Conservation (phyloP, 2,797 vertebrate species). For the Fistularia commersonii region DNA sequence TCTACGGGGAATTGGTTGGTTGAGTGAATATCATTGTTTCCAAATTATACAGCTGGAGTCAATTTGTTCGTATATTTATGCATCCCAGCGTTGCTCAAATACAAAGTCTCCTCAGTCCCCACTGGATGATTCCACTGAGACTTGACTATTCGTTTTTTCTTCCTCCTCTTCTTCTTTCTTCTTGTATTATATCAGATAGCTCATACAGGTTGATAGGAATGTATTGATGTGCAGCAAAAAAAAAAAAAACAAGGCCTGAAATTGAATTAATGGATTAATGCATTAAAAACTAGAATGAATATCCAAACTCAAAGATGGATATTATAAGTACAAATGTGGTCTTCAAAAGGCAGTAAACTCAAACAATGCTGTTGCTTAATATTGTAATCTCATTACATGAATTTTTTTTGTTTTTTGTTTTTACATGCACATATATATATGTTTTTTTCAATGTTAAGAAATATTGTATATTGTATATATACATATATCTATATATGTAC, state of each 20-base stretch:
- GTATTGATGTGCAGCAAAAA: conserved; percentile 48
- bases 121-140: conserved; percentile 34
- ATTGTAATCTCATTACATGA: too few relatives aligned
- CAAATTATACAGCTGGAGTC: conserved; percentile 59
- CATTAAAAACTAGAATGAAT: too few relatives aligned
- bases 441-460: too few relatives aligned
- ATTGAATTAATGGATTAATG: conserved; percentile 62
- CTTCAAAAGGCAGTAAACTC: too few relatives aligned
- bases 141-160: conserved; percentile 48
- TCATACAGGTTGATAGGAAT: conserved; percentile 37
- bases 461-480: too few relatives aligned
- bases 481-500: too few relatives aligned
- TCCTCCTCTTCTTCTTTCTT: conserved; percentile 19
- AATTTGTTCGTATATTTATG: conserved; percentile 69
- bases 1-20: conserved; percentile 44
- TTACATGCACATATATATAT: too few relatives aligned
- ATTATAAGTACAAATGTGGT: too few relatives aligned
- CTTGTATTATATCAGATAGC: conserved; percentile 37
- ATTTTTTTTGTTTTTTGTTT: too few relatives aligned
- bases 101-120: conserved; percentile 40
- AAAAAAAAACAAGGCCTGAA: conserved; percentile 45
- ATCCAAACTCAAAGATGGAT: too few relatives aligned
- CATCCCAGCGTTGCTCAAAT: conserved; percentile 34
- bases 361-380: too few relatives aligned
- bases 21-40: conserved; percentile 65